These are phyloP conservation scores for Eubucco bourcierii DNA, from an alignment of 2,113 vertebrate genomes.

Conservation along the genomic window DNA sequence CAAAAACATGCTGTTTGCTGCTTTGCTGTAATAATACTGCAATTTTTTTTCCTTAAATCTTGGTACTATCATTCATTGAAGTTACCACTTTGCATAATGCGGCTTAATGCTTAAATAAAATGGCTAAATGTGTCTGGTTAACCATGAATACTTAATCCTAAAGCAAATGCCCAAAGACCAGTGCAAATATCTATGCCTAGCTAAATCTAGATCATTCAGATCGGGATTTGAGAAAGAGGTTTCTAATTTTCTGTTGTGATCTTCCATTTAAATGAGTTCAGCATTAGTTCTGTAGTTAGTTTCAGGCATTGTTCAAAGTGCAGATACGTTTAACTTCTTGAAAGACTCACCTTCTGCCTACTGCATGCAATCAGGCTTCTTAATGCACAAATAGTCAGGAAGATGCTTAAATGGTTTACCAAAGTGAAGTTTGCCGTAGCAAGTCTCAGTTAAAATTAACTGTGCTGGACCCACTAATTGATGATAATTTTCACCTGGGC, in stretches of 20 bases:
- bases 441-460: background rate
- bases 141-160: background rate
- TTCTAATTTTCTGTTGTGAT: background rate
- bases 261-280: background rate
- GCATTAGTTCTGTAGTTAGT: background rate
- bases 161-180: background rate
- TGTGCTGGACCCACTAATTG: background rate
- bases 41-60: background rate
- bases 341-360: background rate
- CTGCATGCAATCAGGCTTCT: background rate
- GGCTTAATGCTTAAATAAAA: slow-evolving; percentile 4
- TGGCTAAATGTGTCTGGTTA: background rate
- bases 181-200: background rate
- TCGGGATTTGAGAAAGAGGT: background rate
- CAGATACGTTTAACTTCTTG: background rate
- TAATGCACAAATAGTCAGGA: background rate
- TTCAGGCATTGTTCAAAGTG: background rate
- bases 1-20: background rate
- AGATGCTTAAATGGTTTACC: background rate
- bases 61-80: background rate
- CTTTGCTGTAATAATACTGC: background rate
- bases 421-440: background rate
- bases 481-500: background rate
- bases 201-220: background rate
- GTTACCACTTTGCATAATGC: background rate